Percentiles rank a stretch among this genome's conserved stretches.
phyloP scores from a whole-genome alignment of 2,888 invertebrate species.

The Pterostichus madidus region DNA sequence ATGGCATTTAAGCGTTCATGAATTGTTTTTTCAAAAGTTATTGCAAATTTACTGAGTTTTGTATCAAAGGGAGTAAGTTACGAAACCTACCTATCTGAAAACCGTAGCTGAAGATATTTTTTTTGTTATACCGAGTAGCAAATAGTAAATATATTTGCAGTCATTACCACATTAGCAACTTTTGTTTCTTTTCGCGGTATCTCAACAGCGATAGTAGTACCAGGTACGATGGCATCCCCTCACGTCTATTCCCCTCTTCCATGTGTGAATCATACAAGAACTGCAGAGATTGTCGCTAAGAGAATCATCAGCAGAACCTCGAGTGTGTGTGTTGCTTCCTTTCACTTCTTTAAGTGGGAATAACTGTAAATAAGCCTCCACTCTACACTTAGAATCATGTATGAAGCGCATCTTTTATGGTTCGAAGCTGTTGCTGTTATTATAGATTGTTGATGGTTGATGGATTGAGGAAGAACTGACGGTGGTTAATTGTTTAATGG shows the following conservation, averaged over 20 bases:
- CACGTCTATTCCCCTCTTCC: not conserved
- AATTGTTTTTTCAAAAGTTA: too few relatives aligned
- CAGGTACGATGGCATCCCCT: not conserved
- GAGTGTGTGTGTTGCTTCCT: not conserved
- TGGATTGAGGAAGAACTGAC: not conserved
- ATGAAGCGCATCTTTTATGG: not conserved
- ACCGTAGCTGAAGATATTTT: too few relatives aligned
- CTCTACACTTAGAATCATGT: not conserved
- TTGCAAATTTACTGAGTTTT: too few relatives aligned
- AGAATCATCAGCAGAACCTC: not conserved
- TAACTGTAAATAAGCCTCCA: not conserved
- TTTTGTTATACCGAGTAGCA: too few relatives aligned
- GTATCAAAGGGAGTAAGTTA: too few relatives aligned
- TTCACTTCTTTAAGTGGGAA: constrained; percentile 1
- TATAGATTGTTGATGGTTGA: not conserved
- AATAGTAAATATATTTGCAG: too few relatives aligned
- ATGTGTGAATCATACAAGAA: not conserved
- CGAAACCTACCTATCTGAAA: too few relatives aligned
- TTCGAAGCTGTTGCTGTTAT: not conserved
- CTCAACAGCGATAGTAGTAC: not conserved
- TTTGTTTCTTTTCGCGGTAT: not conserved
- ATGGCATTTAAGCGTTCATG: too few relatives aligned
- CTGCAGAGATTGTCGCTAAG: constrained; percentile 12
- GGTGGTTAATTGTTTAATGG: not conserved
- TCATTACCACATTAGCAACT: too few relatives aligned